These are phyloP conservation scores for Aurelia sp. DNA, from an alignment of 30 jellyfish, hydroid and myxozoan genomes.

Conservation along the genomic window DNA sequence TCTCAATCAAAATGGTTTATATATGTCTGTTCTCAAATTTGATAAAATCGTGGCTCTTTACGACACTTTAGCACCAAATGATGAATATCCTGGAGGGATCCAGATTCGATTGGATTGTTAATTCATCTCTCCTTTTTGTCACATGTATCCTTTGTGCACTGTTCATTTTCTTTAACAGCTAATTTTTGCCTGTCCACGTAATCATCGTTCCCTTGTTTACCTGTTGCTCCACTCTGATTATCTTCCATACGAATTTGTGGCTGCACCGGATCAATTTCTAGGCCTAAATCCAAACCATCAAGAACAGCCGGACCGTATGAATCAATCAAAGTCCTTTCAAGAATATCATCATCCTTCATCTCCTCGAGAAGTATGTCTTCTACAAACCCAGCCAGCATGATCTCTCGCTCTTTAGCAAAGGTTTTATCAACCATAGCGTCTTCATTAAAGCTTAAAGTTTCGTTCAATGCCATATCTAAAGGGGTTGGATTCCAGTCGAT, in stretches of 20 bases:
- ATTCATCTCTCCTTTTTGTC: not conserved
- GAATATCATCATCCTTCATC: conserved; percentile 76
- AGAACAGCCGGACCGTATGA: conserved; percentile 87
- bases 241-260: conserved; percentile 54
- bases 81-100: too few species aligned
- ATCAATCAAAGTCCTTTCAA: conserved; percentile 66
- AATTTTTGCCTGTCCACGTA: conserved; percentile 32
- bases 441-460: conserved; percentile 82
- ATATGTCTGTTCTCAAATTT: too few species aligned
- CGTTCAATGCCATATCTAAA: conserved; percentile 70
- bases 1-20: too few species aligned
- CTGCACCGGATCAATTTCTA: conserved; percentile 75
- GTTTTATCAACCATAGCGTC: conserved; percentile 85
- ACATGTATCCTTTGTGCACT: conserved; percentile 34
- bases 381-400: conserved; percentile 83
- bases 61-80: too few species aligned
- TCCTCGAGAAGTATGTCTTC: conserved; percentile 85
- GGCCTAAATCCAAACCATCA: conserved; percentile 83
- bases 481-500: conserved; percentile 77
- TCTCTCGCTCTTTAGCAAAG: conserved; percentile 84
- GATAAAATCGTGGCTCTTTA: too few species aligned
- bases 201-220: conserved; percentile 8
- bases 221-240: not conserved
- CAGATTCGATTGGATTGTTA: too few species aligned
- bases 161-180: not conserved